Percentiles rank a stretch among this genome's conserved stretches.
Evolutionary conservation across 2,113 vertebrate genomes (phyloP).

Genomic region (Salminus brasiliensis): DNA sequence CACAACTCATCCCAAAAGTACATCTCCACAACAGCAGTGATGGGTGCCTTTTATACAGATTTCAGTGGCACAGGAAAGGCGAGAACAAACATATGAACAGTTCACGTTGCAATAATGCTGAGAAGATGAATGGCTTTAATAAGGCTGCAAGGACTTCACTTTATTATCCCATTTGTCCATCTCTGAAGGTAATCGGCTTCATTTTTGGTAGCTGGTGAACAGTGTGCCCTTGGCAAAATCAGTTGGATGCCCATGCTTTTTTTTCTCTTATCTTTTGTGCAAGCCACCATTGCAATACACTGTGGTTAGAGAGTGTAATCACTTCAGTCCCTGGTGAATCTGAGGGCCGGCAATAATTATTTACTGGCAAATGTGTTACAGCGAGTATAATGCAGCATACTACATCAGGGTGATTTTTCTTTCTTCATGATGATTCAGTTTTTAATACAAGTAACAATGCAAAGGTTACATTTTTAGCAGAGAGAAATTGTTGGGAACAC

Average conservation of each 20-base stretch:
- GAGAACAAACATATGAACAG: slow-evolving; percentile 39
- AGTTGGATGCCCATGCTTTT: background rate
- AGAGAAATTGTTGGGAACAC: too few species aligned
- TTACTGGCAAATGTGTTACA: background rate
- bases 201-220: slow-evolving; percentile 13
- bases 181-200: slow-evolving; percentile 26
- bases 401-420: too few species aligned
- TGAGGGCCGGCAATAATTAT: background rate
- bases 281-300: background rate
- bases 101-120: slow-evolving; percentile 26
- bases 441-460: too few species aligned
- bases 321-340: slow-evolving; percentile 9
- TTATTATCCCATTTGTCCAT: background rate
- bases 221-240: slow-evolving; percentile 6
- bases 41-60: slow-evolving; percentile 13
- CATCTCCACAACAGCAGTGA: background rate
- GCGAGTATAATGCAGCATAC: too few species aligned
- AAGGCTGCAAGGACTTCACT: slow-evolving; percentile 11
- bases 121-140: slow-evolving; percentile 36
- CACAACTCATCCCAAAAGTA: too few species aligned
- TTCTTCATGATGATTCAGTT: too few species aligned
- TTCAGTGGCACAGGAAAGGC: slow-evolving; percentile 15
- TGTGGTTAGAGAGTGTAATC: background rate
- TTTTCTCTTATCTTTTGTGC: background rate
- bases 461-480: too few species aligned